phyloP scores from a whole-genome alignment of 30 jellyfish, hydroid and myxozoan genomes.

The Clytia hemisphaerica region DNA sequence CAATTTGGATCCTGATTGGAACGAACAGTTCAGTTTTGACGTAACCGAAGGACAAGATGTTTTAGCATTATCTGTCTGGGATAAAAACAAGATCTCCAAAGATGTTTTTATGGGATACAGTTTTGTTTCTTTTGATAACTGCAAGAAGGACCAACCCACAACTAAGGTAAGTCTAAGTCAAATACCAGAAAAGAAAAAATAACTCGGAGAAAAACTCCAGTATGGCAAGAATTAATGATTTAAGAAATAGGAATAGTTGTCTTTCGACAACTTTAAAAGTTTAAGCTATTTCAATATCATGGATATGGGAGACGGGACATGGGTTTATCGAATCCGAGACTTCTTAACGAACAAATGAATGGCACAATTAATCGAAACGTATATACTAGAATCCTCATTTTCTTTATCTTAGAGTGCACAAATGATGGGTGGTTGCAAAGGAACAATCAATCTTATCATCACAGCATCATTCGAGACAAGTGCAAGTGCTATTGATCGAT shows the following conservation, averaged over 20 bases:
- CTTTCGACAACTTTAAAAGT: too few relatives aligned
- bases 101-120: constrained; percentile 77
- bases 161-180: constrained; percentile 43
- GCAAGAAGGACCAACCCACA: constrained; percentile 47
- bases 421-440: constrained; percentile 67
- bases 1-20: constrained; percentile 74
- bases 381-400: neutral
- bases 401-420: constrained; percentile 31
- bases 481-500: constrained; percentile 36
- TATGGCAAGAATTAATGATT: neutral
- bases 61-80: constrained; percentile 70
- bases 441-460: constrained; percentile 39
- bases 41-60: constrained; percentile 63
- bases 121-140: constrained; percentile 41
- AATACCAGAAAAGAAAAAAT: neutral
- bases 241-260: too few relatives aligned
- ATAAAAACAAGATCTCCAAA: constrained; percentile 61
- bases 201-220: neutral
- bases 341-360: too few relatives aligned
- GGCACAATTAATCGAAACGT: too few relatives aligned
- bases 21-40: constrained; percentile 43
- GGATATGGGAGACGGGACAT: too few relatives aligned
- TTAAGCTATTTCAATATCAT: too few relatives aligned
- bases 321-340: too few relatives aligned
- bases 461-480: constrained; percentile 77